Percentiles rank a stretch among this genome's conserved stretches.
These are phyloP conservation scores for Intellagama lesueurii DNA, from an alignment of 2,797 vertebrate genomes.

Conservation along the genomic window DNA sequence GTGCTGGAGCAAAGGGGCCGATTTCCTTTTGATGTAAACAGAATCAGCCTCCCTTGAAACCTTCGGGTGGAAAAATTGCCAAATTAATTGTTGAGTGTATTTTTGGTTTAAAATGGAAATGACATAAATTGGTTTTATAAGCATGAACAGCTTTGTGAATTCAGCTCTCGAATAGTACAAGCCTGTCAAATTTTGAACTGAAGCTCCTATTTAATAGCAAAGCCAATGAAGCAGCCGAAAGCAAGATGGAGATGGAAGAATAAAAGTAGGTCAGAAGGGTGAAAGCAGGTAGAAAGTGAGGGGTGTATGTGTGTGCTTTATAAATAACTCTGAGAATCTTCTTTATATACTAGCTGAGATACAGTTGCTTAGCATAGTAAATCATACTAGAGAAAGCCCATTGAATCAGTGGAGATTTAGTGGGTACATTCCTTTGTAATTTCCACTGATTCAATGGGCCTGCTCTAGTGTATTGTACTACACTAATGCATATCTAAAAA, in stretches of 20 bases:
- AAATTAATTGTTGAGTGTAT: slow-evolving; percentile 50
- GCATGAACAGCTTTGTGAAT: slow-evolving; percentile 17
- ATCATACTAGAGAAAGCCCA: too few relatives aligned
- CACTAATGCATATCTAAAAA: too few relatives aligned
- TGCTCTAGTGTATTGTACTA: too few relatives aligned
- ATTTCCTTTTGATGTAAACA: slow-evolving; percentile 46
- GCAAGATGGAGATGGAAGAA: background rate
- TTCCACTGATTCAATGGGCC: too few relatives aligned
- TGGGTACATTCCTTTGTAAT: too few relatives aligned
- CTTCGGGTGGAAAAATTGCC: slow-evolving; percentile 41
- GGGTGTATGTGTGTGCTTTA: background rate
- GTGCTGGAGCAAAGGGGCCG: slow-evolving; percentile 41
- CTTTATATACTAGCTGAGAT: background rate
- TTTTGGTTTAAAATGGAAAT: slow-evolving; percentile 41
- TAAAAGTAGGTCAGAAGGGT: slow-evolving; percentile 33
- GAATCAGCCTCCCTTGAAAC: slow-evolving; percentile 51
- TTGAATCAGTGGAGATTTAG: too few relatives aligned
- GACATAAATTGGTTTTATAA: slow-evolving; percentile 39
- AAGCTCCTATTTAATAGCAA: slow-evolving; percentile 30
- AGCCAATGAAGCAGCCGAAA: slow-evolving; percentile 20
- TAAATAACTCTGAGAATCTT: background rate
- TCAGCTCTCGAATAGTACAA: background rate
- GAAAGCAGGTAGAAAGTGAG: background rate
- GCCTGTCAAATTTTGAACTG: slow-evolving; percentile 28
- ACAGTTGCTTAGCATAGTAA: too few relatives aligned